Evolutionary conservation across 2,888 invertebrate genomes (phyloP).

Genomic region (Tiphia femorata): DNA sequence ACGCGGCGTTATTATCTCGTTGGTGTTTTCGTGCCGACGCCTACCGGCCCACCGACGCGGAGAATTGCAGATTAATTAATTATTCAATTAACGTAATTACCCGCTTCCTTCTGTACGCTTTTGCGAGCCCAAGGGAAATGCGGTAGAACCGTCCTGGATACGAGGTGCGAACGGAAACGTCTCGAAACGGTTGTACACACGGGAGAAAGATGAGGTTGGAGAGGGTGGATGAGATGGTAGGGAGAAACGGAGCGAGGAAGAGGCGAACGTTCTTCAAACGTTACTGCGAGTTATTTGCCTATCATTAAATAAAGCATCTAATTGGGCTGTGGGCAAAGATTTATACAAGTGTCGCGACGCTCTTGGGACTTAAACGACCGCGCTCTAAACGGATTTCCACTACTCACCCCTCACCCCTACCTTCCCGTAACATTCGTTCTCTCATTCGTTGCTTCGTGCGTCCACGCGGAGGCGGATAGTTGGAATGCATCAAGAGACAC

Average conservation of each 20-base stretch:
- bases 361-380: no score
- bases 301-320: neutral
- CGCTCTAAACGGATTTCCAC: no score
- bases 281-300: neutral
- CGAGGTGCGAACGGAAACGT: neutral
- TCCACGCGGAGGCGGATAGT: no score
- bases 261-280: neutral
- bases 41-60: slow-evolving; percentile 1
- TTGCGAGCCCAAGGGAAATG: neutral
- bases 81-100: neutral
- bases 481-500: no score
- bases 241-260: no score
- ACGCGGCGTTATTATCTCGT: slow-evolving; percentile 13
- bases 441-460: neutral
- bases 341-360: neutral
- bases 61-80: slow-evolving; percentile 3
- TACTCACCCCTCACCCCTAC: no score
- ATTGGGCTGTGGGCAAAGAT: neutral
- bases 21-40: slow-evolving; percentile 6
- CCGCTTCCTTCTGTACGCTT: no score
- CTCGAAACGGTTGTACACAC: no score
- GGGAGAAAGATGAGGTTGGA: no score
- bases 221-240: no score
- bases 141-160: neutral
- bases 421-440: neutral